Base-by-base conservation (phyloP, 2,888 invertebrate genomes). In the Sympetrum striolatum region DNA sequence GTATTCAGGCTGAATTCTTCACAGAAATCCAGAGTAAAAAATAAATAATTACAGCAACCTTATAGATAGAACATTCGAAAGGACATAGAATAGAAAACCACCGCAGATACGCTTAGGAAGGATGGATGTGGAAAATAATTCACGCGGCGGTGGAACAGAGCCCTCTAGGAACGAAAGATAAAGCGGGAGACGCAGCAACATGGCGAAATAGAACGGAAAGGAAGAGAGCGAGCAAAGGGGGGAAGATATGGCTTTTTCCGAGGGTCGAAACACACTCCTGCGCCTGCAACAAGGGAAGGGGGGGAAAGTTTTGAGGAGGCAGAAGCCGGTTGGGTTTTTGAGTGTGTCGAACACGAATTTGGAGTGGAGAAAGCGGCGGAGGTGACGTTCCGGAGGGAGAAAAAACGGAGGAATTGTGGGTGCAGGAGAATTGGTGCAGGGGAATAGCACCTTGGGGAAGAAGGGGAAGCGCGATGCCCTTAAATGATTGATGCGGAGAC, bases 401-500 rank as follows among this genome's bases (percentile, higher is more conserved):
- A 8, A 35, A 58, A 60, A 35, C 12, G 44, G 37, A 4, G 39
- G n/a, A 48, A 25, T 31, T 44, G 31, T 31, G 25, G 15, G 31
- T 14, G 6, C 44, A 81, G 81, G 53, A 31, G 25, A 25, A 80
- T 15, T 18, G 80, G 31, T n/a, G 53, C 18, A 18, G 53, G 31
- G 15, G 53, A 53, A 53, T 58, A 58, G 86, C 8, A 14, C n/a
- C 18, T 35, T 35, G 37, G 37, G 80, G 48, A 25, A 31, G 53
- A 31, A 35, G 80, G 80, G 48, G 48, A 22, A 35, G 58, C 31
- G 53, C 2, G 14, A 22, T 58, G 35, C 53, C 82, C 86, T 86
- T 86, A 86, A 86, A 86, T 86, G 86, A 86, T 86, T 86, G 86
- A 86, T 86, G 86, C 58, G 86, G n/a, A 86, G 86, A 86, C 86